Percentiles rank a stretch among this genome's conserved stretches.
Conservation (phyloP, 1,140 invertebrate species). For the Trichonephila inaurata region DNA sequence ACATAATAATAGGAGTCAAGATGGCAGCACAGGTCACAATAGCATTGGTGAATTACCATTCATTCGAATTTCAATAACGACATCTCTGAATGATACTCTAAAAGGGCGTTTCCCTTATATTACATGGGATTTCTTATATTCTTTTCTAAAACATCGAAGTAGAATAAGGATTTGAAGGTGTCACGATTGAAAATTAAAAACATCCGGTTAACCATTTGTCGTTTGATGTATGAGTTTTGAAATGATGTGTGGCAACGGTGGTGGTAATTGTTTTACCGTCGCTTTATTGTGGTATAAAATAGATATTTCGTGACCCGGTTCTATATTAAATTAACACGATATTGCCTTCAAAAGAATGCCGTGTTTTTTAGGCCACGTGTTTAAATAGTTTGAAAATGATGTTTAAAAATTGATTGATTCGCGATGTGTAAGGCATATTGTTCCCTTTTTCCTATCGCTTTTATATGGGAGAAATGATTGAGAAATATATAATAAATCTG, state of each 20-base stretch:
- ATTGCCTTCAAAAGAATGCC: neutral
- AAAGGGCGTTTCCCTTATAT: neutral
- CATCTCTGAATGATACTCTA: neutral
- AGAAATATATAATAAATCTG: no score
- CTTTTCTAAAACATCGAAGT: neutral
- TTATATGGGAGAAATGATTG: no score
- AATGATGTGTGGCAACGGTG: neutral
- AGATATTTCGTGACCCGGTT: neutral
- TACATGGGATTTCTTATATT: neutral
- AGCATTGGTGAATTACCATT: neutral
- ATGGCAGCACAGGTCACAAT: neutral
- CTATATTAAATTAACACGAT: conserved; percentile 7
- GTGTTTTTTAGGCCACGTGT: neutral
- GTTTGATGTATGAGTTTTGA: neutral
- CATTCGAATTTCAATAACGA: neutral
- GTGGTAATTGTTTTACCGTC: neutral
- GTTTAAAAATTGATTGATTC: neutral
- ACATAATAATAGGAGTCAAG: neutral
- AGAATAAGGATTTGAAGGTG: neutral
- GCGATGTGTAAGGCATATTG: neutral
- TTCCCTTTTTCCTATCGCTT: neutral
- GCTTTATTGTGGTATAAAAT: neutral
- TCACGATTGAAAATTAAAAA: neutral
- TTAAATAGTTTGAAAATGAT: neutral
- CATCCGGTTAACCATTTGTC: conserved; percentile 26